phyloP scores from a whole-genome alignment of 1,140 invertebrate genomes.

The Probaryconus sp. region DNA sequence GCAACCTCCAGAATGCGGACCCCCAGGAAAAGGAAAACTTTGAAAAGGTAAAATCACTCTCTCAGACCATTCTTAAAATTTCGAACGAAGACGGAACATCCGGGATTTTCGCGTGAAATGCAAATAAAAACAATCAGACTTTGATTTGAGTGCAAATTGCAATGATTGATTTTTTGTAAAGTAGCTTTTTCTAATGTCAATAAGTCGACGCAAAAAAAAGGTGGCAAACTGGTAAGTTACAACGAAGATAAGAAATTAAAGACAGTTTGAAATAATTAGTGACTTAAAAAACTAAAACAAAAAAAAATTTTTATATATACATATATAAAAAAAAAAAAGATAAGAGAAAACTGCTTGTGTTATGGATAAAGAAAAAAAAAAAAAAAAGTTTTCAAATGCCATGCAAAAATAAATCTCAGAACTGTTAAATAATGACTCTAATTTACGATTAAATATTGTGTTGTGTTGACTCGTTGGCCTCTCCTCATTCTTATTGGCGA shows the following conservation, averaged over 20 bases:
- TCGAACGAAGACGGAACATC: not conserved
- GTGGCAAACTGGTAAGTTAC: constrained; percentile 12
- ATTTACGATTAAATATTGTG: constrained; percentile 72
- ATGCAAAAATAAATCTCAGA: not conserved
- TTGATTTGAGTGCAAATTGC: not conserved
- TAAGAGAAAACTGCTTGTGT: too few relatives aligned
- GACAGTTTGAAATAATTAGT: too few relatives aligned
- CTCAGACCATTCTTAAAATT: constrained; percentile 54
- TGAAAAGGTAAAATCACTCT: constrained; percentile 82
- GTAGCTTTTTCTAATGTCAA: constrained; percentile 3
- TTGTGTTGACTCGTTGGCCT: constrained; percentile 72
- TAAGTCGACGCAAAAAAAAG: not conserved
- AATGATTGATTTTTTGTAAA: not conserved
- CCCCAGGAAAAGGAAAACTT: constrained; percentile 85
- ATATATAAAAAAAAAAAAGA: too few relatives aligned
- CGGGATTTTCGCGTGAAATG: too few relatives aligned
- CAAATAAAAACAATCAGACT: too few relatives aligned
- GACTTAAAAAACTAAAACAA: too few relatives aligned
- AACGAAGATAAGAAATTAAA: too few relatives aligned
- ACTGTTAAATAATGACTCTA: constrained; percentile 58
- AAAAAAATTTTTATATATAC: not conserved
- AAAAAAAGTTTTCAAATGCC: not conserved
- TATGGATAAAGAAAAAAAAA: constrained; percentile 1
- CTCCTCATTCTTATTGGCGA: constrained; percentile 63
- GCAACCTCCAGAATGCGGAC: constrained; percentile 78